Evolutionary conservation across 2,888 invertebrate genomes (phyloP).

Genomic region (Tortricodes alternella): DNA sequence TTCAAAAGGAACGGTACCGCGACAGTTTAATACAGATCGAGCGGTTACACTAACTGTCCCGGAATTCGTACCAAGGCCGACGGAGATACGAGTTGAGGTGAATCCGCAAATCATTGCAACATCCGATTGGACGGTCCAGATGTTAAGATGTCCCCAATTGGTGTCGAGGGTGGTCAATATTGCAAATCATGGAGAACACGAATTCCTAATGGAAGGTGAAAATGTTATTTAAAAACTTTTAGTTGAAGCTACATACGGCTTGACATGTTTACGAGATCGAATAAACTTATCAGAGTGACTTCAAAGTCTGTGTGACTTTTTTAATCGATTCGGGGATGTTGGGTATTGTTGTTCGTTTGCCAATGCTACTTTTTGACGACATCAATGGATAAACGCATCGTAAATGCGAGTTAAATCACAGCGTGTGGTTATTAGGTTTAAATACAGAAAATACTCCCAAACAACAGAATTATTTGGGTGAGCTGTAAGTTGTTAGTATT

Average conservation of each 20-base stretch:
- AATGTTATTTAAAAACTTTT: constrained; percentile 3
- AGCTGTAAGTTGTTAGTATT: not conserved
- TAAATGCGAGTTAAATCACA: constrained; percentile 16
- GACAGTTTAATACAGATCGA: constrained; percentile 52
- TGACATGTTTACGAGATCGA: constrained; percentile 10
- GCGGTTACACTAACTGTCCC: constrained; percentile 59
- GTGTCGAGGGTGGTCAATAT: not conserved
- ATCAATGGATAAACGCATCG: constrained; percentile 1
- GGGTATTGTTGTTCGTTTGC: constrained; percentile 13
- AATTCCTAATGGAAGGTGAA: not conserved
- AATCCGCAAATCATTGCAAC: constrained; percentile 39
- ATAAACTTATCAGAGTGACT: not conserved
- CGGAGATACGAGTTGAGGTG: constrained; percentile 47
- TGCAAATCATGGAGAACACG: constrained; percentile 2
- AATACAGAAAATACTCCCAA: constrained; percentile 5
- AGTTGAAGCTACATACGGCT: not conserved
- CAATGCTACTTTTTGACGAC: constrained; percentile 13
- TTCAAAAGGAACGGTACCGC: constrained; percentile 58
- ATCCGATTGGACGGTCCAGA: constrained; percentile 41
- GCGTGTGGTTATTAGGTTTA: constrained; percentile 18
- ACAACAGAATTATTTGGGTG: not conserved
- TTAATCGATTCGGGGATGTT: not conserved
- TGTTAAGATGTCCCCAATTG: constrained; percentile 31
- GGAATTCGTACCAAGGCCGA: constrained; percentile 66
- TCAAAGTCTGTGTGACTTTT: too few relatives aligned